Percentiles rank a stretch among this genome's conserved stretches.
These are phyloP conservation scores for Enteromius argenteus DNA, from an alignment of 2,797 vertebrate species.

Conservation along the genomic window DNA sequence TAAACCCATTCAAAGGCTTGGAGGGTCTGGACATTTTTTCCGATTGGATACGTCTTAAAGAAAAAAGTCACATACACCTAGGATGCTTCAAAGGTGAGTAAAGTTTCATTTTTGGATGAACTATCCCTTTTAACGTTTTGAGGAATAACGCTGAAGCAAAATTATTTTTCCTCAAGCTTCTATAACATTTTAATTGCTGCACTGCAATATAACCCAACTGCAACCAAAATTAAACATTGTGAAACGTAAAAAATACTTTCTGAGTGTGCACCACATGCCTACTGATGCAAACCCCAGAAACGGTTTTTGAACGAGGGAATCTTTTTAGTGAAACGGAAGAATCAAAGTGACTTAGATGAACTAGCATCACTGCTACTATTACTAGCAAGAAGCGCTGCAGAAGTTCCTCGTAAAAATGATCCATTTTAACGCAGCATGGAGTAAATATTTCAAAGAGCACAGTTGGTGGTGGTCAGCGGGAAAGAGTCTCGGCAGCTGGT, in stretches of 20 bases:
- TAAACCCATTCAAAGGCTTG: no score
- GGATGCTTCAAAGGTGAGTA: no score
- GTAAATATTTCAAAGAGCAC: slow-evolving; percentile 68
- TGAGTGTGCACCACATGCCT: not conserved
- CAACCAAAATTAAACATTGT: not conserved
- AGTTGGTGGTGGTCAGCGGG: slow-evolving; percentile 78
- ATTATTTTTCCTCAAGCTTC: not conserved
- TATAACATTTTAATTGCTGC: not conserved
- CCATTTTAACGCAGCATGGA: slow-evolving; percentile 15
- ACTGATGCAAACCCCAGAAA: slow-evolving; percentile 6
- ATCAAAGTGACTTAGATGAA: slow-evolving; percentile 2
- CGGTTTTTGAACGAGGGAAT: not conserved
- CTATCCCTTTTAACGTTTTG: not conserved
- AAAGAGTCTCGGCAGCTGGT: slow-evolving; percentile 83
- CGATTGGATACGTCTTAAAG: no score
- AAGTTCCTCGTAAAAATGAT: slow-evolving; percentile 7
- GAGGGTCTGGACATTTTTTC: no score
- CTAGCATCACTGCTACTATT: not conserved
- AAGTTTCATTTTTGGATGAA: no score
- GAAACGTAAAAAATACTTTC: not conserved
- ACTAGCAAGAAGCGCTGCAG: not conserved
- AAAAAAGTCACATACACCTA: no score
- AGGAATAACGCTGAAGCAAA: not conserved
- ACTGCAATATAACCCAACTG: not conserved
- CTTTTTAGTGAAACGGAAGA: not conserved